These are phyloP conservation scores for Phymastichus coffea DNA, from an alignment of 1,140 invertebrate species.

Conservation along the genomic window DNA sequence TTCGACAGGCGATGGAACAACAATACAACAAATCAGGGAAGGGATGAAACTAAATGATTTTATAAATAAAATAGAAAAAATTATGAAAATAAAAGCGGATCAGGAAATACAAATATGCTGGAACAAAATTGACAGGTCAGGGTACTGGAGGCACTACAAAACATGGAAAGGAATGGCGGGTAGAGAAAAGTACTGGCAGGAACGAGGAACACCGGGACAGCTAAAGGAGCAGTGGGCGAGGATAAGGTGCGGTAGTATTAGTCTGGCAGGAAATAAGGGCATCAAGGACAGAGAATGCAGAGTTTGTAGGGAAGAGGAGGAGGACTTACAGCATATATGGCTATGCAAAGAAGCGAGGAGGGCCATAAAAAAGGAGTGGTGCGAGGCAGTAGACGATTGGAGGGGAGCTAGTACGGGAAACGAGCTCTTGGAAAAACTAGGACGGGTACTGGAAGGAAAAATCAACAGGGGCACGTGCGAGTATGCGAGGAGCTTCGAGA, in stretches of 20 bases:
- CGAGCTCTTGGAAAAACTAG: background rate
- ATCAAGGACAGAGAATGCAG: background rate
- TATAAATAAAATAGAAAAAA: slow-evolving; percentile 2
- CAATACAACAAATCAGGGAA: too few species aligned
- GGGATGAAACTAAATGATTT: background rate
- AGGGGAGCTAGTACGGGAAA: background rate
- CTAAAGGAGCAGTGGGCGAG: too few species aligned
- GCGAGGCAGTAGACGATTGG: background rate
- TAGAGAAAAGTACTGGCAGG: slow-evolving; percentile 11
- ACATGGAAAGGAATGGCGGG: slow-evolving; percentile 1
- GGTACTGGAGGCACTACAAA: too few species aligned
- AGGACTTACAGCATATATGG: too few species aligned
- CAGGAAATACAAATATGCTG: too few species aligned
- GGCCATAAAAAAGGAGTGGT: background rate
- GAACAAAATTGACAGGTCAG: background rate
- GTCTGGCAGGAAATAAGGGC: slow-evolving; percentile 13
- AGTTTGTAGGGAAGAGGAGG: background rate
- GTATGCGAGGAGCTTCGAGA: background rate
- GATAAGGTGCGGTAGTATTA: slow-evolving; percentile 27
- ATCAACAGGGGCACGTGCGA: background rate
- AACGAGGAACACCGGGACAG: background rate
- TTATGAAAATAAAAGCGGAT: background rate
- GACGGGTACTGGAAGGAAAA: background rate
- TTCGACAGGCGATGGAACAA: too few species aligned
- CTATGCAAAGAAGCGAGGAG: background rate